Evolutionary conservation across 2,113 vertebrate species (phyloP).

Genomic region (Nycticebus coucang): DNA sequence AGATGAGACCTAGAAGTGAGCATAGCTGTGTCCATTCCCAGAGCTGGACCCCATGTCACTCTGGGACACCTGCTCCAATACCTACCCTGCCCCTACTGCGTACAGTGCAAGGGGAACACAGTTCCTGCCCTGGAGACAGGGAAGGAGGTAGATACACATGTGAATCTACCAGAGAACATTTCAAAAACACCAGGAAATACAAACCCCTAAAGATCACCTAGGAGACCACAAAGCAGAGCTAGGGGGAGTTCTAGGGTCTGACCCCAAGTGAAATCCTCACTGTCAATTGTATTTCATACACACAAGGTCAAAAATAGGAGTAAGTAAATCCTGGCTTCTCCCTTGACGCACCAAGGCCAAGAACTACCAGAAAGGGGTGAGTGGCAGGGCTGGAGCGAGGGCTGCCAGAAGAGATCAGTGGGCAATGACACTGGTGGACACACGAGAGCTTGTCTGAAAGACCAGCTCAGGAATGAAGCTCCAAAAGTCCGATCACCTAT

Average conservation of each 20-base stretch:
- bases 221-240: too few relatives aligned
- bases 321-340: neutral
- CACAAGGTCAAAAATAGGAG: neutral
- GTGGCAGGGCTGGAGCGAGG: neutral
- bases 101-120: neutral
- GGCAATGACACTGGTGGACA: rapidly evolving
- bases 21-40: neutral
- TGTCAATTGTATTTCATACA: neutral
- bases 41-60: rapidly evolving
- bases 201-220: rapidly evolving
- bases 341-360: neutral
- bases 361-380: neutral
- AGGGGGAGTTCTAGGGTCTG: too few relatives aligned
- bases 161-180: neutral
- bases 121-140: neutral
- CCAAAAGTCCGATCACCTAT: rapidly evolving
- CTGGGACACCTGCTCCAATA: too few relatives aligned
- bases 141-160: rapidly evolving
- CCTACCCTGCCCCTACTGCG: neutral
- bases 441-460: neutral
- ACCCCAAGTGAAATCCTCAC: neutral
- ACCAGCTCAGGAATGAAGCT: neutral
- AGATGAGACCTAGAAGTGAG: neutral
- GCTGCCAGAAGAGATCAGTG: neutral
- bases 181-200: too few relatives aligned